Base-by-base conservation (phyloP, 2,888 invertebrate species). In the Drosophila putrida region DNA sequence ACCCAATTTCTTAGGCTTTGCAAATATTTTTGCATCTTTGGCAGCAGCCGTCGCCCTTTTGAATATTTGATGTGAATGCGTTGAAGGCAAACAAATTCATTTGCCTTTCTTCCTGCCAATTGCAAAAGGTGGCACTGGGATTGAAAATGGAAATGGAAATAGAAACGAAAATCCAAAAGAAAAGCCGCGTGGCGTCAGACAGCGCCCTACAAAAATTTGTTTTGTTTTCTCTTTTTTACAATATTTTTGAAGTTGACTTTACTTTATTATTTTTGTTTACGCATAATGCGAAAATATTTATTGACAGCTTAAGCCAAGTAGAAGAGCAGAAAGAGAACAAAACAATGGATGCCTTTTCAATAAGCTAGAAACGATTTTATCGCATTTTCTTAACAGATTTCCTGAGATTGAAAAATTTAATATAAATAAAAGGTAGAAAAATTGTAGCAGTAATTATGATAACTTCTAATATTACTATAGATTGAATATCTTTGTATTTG, bases 231-330 rank as follows among this genome's bases (percentile, higher is more conserved):
- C 49, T 55, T 62, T 57, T 53, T 58, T 53, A 60, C 62, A 67
- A 57, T 31, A 47, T 81, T 71, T 76, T 54, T 58, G 35, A 43
- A 71, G 53, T 79, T 85, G 86, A 86, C 86, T 88, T 85, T 80
- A 88, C 80, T 88, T 88, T 75, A 75, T 80, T 80, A 79, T 86
- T 84, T 82, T 82, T 79, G 77, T 77, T 80, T 77, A 60, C 63
- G 64, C 69, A 72, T 69, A 62, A 63, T 71, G 74, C 73, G 75
- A 74, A 80, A 86, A 86, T 86, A 78, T 82, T 81, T 82, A 83
- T 82, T 86, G 86, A 88, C 88, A 86, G 88, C 81, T 81, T 36
- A 43, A 47, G 51, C 15, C 33, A 43, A 49, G 33, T 35, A 53
- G 31, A 58, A 33, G 25, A 33, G 9, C 9, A 39, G 9, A 20